Conservation (phyloP, 2,888 invertebrate genomes). For the Ectropis crepuscularia region DNA sequence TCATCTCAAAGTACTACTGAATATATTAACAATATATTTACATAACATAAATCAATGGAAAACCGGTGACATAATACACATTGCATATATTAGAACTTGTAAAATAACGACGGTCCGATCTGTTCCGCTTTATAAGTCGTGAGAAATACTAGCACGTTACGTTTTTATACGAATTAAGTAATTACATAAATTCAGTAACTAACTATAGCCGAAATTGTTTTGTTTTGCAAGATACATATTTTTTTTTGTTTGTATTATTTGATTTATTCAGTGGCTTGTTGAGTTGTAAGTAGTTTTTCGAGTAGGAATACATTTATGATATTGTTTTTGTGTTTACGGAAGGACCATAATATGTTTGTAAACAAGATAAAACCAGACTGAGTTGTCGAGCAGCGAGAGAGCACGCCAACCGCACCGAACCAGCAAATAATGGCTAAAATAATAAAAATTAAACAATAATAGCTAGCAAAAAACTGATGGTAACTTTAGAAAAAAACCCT, state of each 20-base stretch:
- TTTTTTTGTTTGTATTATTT: too few species aligned
- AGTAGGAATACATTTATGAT: too few species aligned
- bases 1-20: slow-evolving; percentile 9
- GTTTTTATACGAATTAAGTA: background rate
- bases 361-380: too few species aligned
- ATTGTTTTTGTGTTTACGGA: too few species aligned
- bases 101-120: too few species aligned
- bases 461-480: slow-evolving; percentile 83
- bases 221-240: too few species aligned
- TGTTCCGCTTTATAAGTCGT: background rate
- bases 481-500: slow-evolving; percentile 79
- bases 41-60: slow-evolving; percentile 25
- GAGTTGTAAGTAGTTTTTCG: too few species aligned
- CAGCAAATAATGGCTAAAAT: slow-evolving; percentile 63
- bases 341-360: too few species aligned
- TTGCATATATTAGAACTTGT: background rate
- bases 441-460: slow-evolving; percentile 66
- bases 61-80: slow-evolving; percentile 14
- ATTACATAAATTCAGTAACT: background rate
- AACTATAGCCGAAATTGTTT: background rate
- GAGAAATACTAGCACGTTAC: background rate
- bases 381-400: slow-evolving; percentile 3
- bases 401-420: slow-evolving; percentile 71
- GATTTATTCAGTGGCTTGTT: too few species aligned
- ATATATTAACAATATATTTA: slow-evolving; percentile 21